Evolutionary conservation across 2,797 vertebrate species (phyloP), one percentile per base, ranked within the genome.

Genomic region (Pipistrellus kuhlii): DNA sequence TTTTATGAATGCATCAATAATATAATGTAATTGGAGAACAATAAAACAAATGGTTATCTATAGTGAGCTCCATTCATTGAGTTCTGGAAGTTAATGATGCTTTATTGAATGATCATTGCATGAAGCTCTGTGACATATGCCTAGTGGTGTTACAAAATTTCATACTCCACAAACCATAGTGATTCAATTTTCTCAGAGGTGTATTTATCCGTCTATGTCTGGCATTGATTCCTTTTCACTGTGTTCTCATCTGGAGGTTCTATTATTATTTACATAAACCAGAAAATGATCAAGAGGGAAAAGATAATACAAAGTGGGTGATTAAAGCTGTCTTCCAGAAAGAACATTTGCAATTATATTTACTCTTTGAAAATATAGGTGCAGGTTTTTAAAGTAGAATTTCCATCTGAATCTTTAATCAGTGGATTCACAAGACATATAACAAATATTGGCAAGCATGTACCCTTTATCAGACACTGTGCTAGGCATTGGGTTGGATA

Each of bases 91-190:
- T 97, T 96, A 97, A 95, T 87, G 95, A 95, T 48, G 94, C 85
- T 69, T 84, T 81, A 41, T 72, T 55, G 90, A 83, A 87, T 71
- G 55, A 72, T 27, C n/a, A 25, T 41, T 21, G 20, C 41, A 18
- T 18, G 85, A 89, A 91, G 25, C n/a, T 80, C 55, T 21, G 15
- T 69, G 66, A 83, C 95, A 95, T 97, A 94, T 93, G 95, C 71
- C 88, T 83, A 48, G 57, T 72, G 81, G 41, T 95, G 77, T 75
- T 88, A 59, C 9, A 9, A 90, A 75, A 96, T 96, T 97, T 97
- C 97, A 96, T 90, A 97, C 87, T 90, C 75, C 94, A 97, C 95
- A 96, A 97, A 97, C 91, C 85, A 69, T 93, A 88, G 96, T 80
- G 95, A 69, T 92, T 90, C 91, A 25, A 6, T 95, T 95, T 97